Evolutionary conservation across 2,113 vertebrate species (phyloP), one percentile per base, ranked within the genome.

Genomic region (Menidia beryllina): DNA sequence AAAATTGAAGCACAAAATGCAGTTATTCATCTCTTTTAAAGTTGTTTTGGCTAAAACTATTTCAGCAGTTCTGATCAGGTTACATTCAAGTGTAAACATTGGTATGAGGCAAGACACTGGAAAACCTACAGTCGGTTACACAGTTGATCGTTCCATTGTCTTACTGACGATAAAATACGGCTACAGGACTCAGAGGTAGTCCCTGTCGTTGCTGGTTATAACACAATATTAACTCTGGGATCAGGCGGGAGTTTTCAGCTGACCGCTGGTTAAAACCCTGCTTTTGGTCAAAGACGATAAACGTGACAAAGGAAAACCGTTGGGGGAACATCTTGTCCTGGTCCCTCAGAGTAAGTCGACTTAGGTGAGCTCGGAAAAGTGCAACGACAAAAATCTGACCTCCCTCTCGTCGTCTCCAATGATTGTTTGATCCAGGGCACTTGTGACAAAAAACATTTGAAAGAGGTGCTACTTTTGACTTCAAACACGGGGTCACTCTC

Each of bases 51-150:
- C 82, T 78, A 83, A 86, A 80, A 58, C 11, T 66, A 51, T 47
- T 60, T 71, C 30, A 84, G 79, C 82, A 87, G 84, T 76, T 90
- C 49, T 69, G 74, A 87, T 87, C 77, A 70, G 80, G 81, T 85
- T 92, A 93, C 92, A 92, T 92, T 92, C 92, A 88, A 86, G 53
- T 91, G 89, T 93, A 91, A 93, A 93, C 92, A 85, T 79, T 76
- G 85, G 77, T 73, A 84, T 80, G 86, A 92, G 86, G 87, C 88
- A 84, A 90, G 82, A 88, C 87, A 81, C n/a, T 56, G 79, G 81
- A 67, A 75, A 72, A 73, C 79, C 53, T 39, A 71, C 38, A 63
- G 55, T 69, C 30, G 51, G n/a, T 67, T 45, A 72, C 68, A 63
- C 48, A 6, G 17, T 74, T 41, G 26, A 69, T 67, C 57, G n/a